These are phyloP conservation scores for Dallia pectoralis DNA, from an alignment of 2,797 vertebrate genomes.

Conservation along the genomic window DNA sequence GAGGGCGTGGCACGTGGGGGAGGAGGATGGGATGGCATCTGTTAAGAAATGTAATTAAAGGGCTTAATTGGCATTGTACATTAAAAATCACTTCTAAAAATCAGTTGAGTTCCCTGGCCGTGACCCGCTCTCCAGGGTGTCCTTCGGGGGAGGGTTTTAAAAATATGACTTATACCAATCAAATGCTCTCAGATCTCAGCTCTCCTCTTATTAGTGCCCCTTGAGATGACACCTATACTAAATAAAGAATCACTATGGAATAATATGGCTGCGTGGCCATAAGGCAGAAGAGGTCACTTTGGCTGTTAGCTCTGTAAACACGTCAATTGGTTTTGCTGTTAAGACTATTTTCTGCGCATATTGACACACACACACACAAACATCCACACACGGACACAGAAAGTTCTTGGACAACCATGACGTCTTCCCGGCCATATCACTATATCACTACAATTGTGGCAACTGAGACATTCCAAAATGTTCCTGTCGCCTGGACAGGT, in stretches of 20 bases:
- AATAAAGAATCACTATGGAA: slow-evolving; percentile 3
- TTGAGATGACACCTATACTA: slow-evolving; percentile 31
- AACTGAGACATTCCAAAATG: not conserved
- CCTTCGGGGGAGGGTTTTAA: not conserved
- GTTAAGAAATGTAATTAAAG: slow-evolving; percentile 69
- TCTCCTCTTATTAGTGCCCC: slow-evolving; percentile 14
- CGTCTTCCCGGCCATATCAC: not conserved
- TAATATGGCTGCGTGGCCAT: slow-evolving; percentile 15
- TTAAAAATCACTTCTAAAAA: slow-evolving; percentile 63
- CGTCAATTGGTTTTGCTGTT: slow-evolving; percentile 4
- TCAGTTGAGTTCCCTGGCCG: slow-evolving; percentile 11
- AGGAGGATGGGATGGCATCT: slow-evolving; percentile 48
- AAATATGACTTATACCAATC: too few species aligned
- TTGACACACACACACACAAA: too few species aligned
- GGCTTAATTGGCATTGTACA: slow-evolving; percentile 71
- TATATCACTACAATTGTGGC: not conserved
- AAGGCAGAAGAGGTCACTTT: not conserved
- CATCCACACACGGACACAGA: not conserved
- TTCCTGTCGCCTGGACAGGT: not conserved
- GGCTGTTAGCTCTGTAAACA: not conserved
- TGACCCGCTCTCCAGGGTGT: too few species aligned
- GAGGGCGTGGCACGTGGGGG: slow-evolving; percentile 47
- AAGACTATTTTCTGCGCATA: not conserved
- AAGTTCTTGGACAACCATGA: not conserved
- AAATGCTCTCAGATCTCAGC: too few species aligned